Evolutionary conservation across 2,113 vertebrate genomes (phyloP).

Genomic region (Misgurnus anguillicaudatus): DNA sequence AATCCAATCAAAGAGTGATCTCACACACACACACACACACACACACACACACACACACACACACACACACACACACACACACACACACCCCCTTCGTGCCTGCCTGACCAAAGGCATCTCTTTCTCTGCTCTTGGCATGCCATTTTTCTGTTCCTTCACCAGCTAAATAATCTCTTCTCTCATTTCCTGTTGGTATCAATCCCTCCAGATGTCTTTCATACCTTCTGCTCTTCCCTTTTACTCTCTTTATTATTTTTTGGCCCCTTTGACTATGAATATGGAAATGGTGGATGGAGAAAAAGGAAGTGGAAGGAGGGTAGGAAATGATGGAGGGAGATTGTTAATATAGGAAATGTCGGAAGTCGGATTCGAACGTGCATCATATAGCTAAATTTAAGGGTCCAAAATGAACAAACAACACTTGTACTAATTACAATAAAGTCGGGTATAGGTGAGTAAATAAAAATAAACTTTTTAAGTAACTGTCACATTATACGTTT

Average conservation of each 20-base stretch:
- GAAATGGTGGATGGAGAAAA: background rate
- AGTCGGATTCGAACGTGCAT: background rate
- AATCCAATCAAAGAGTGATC: conserved; percentile 55
- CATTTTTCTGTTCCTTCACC: conserved; percentile 29
- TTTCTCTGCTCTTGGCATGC: conserved; percentile 14
- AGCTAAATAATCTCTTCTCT: conserved; percentile 30
- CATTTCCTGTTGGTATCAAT: conserved; percentile 9
- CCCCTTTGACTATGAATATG: conserved; percentile 12
- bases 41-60: conserved; percentile 34
- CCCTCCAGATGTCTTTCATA: conserved; percentile 16
- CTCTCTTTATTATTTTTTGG: background rate
- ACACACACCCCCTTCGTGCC: conserved; percentile 32
- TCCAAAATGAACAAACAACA: too few relatives aligned
- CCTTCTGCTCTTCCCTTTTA: conserved; percentile 3
- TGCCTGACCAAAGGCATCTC: conserved; percentile 47
- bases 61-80: conserved; percentile 36
- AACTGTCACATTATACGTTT: too few relatives aligned
- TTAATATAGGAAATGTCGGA: conserved; percentile 2
- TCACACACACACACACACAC: conserved; percentile 35
- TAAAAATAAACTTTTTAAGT: too few relatives aligned
- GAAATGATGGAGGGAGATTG: background rate
- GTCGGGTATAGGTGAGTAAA: too few relatives aligned
- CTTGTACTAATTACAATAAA: too few relatives aligned
- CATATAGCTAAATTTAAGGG: too few relatives aligned
- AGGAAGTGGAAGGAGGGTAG: background rate